Conservation (phyloP, 30 jellyfish, hydroid and myxozoan species). For the Pelagia noctiluca region DNA sequence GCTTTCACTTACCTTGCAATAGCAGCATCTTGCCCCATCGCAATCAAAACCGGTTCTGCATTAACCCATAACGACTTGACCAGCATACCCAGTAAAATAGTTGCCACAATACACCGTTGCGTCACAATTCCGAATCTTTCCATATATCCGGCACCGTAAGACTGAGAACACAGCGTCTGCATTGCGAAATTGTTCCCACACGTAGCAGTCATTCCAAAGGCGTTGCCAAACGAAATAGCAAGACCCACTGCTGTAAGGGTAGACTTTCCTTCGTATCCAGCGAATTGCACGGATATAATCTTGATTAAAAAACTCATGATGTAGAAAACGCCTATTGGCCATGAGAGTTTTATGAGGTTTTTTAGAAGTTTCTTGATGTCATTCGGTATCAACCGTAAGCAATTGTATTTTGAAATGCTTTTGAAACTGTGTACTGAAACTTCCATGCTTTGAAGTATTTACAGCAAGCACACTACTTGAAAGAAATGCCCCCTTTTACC, state of each 20-base stretch:
- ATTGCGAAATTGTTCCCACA: constrained; percentile 3
- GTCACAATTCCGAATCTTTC: constrained; percentile 28
- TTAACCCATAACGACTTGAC: not conserved
- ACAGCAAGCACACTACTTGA: too few species aligned
- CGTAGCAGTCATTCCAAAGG: constrained; percentile 13
- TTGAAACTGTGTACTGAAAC: too few species aligned
- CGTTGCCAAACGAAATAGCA: constrained; percentile 13
- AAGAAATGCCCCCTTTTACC: too few species aligned
- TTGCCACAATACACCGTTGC: constrained; percentile 7
- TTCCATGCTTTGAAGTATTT: too few species aligned
- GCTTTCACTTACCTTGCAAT: too few species aligned
- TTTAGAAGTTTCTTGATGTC: too few species aligned
- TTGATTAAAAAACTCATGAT: not conserved
- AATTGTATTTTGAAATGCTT: too few species aligned
- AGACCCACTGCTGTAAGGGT: constrained; percentile 41
- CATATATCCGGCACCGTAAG: not conserved
- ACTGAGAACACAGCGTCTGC: constrained; percentile 9
- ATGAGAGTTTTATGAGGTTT: too few species aligned
- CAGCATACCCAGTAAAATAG: not conserved
- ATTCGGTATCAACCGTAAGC: too few species aligned
- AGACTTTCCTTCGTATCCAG: constrained; percentile 14
- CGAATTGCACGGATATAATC: not conserved
- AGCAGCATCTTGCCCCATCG: too few species aligned
- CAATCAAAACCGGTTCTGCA: not conserved
- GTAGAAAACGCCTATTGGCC: not conserved